These are phyloP conservation scores for Aurelia sp. DNA, from an alignment of 30 jellyfish, hydroid and myxozoan species.

Conservation along the genomic window DNA sequence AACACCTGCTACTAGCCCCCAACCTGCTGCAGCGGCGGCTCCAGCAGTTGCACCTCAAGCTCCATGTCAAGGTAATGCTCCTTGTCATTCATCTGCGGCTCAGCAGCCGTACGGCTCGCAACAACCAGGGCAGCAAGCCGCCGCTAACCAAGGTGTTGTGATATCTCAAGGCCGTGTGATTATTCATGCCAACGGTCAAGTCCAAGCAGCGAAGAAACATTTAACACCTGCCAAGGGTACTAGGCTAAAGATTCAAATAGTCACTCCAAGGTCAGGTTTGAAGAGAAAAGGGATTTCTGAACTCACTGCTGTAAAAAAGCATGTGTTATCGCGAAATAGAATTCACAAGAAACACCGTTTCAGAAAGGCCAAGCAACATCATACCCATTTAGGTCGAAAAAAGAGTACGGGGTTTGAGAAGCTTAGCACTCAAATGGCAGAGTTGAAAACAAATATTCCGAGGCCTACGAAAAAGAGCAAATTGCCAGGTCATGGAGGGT, in stretches of 20 bases:
- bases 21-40: background rate
- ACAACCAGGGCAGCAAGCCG: background rate
- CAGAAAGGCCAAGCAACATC: background rate
- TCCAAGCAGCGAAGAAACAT: conserved; percentile 45
- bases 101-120: background rate
- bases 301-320: conserved; percentile 15
- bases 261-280: conserved; percentile 10
- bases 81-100: conserved; percentile 20
- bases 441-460: conserved; percentile 44
- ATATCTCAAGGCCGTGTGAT: conserved; percentile 53
- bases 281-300: conserved; percentile 3
- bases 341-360: background rate
- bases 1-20: conserved; percentile 4
- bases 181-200: conserved; percentile 71
- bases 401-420: conserved; percentile 3
- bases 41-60: conserved; percentile 2
- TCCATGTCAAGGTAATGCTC: conserved; percentile 6
- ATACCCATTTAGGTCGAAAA: background rate
- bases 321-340: conserved; percentile 4
- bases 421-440: conserved; percentile 9
- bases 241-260: conserved; percentile 26
- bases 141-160: conserved; percentile 36
- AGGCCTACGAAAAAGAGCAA: conserved; percentile 19
- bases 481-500: background rate
- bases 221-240: background rate